Base-by-base conservation (phyloP, 2,797 vertebrate species). In the Myripristis murdjan region DNA sequence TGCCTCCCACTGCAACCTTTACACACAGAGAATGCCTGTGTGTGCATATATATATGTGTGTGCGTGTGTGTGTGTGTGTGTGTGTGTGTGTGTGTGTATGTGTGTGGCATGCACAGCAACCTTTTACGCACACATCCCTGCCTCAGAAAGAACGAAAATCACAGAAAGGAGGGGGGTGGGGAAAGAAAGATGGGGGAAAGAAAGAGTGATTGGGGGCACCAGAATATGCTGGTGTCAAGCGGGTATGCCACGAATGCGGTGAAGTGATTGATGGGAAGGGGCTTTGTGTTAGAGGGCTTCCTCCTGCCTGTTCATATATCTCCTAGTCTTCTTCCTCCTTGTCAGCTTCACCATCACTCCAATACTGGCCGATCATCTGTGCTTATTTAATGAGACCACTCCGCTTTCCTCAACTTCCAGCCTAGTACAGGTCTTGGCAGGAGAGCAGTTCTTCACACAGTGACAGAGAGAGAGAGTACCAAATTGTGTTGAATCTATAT, bases 1-100 rank as follows among this genome's bases (percentile, higher is more conserved):
- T 73, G 86, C 89, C 87, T 86, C 91, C 90, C 87, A 91, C 89
- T 87, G 83, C 79, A 90, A 75, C 86, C 83, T 88, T 83, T 81
- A 49, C 75, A 73, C 85, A 87, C 77, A 82, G 81, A 81, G 75
- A 87, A 86, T 78, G 87, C 65, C 69, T 83, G 85, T 84, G 81
- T 84, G 78, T 70, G 49, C 69, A 16, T 46, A 23, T 46, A 15
- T 53, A 51, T 16, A 14, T 31, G 24, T 16, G 24, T 33, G 15
- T 33, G 52, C 54, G 24, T n/a, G 59, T 77, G 82, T 49, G 53
- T 33, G 33, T 79, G 78, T 90, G 85, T 88, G n/a, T n/a, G n/a
- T n/a, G n/a, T n/a, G n/a, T n/a, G n/a, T n/a, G n/a, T n/a, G n/a
- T n/a, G n/a, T n/a, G n/a, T n/a, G n/a, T n/a, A n/a, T n/a, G n/a